Conservation (phyloP, 1,140 invertebrate genomes). For the Panagrolaimus sp. region DNA sequence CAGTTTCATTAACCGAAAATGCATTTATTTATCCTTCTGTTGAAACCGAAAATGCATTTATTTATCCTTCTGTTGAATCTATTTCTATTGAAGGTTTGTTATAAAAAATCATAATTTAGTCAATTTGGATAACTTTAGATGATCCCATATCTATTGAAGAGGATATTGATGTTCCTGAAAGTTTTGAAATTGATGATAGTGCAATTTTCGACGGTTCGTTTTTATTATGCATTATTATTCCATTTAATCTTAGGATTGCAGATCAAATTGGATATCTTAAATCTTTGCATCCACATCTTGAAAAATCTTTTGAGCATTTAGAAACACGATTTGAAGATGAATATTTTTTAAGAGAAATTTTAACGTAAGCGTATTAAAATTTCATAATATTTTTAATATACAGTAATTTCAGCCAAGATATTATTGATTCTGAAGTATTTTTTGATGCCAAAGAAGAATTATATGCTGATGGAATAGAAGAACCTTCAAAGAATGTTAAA, state of each 20-base stretch:
- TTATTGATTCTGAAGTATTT: not conserved
- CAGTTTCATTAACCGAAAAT: not conserved
- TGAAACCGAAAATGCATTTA: not conserved
- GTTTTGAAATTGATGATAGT: not conserved
- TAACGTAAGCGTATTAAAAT: not conserved
- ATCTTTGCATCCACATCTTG: not conserved
- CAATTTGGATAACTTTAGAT: not conserved
- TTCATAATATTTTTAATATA: not conserved
- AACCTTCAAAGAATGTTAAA: not conserved
- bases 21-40: not conserved
- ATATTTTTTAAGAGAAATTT: not conserved
- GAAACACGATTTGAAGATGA: not conserved
- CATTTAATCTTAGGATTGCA: too few relatives aligned
- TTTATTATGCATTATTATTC: too few relatives aligned
- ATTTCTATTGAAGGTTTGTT: not conserved
- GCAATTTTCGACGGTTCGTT: not conserved
- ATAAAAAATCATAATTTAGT: not conserved
- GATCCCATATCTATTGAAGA: not conserved
- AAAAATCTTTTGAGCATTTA: not conserved
- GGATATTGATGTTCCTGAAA: not conserved
- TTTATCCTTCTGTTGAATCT: not conserved
- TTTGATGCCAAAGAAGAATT: not conserved
- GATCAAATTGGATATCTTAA: not conserved
- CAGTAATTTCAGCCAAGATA: not conserved
- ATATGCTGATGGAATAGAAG: not conserved